Evolutionary conservation across 2,888 invertebrate species (phyloP), one percentile per base, ranked within the genome.

Genomic region (Tyria jacobaeae): DNA sequence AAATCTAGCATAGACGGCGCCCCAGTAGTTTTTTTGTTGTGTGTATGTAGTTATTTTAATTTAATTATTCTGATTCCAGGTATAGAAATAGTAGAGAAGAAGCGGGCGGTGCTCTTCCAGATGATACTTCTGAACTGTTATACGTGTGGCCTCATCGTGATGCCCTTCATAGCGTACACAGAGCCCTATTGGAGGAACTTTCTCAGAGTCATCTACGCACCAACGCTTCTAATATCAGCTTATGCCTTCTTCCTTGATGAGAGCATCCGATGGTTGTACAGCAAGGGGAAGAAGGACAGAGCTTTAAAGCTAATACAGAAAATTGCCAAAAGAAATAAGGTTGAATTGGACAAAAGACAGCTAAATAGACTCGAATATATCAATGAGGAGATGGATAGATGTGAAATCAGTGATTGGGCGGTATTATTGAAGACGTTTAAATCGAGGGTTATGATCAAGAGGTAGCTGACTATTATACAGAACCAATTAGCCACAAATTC

Each of bases 41-140:
- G n/a, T n/a, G n/a, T n/a, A n/a, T n/a, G n/a, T n/a, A n/a, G n/a
- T n/a, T n/a, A n/a, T n/a, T n/a, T n/a, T n/a, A n/a, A n/a, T n/a
- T n/a, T n/a, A n/a, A n/a, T n/a, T n/a, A n/a, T n/a, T 34, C 14
- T 35, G 0, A 47, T 73, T 66, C 1, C 80, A 93, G 93, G 93
- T 74, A 91, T 94, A 34, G 93, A 94, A 78, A 86, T 93, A 35
- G 91, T 93, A 0, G 91, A 90, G 60, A 93, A 93, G 71, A 91
- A 89, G 63, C 87, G 82, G 1, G 84, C 89, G 0, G 88, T 92
- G 0, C 76, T 93, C 3, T 90, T 87, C 69, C 93, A 94, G 74
- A 93, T 92, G 92, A 87, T 94, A 12, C 81, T 94, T 1, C 78
- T 93, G 21, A 93, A 92, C 81, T 91, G 87, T 70, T 94, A 91